These are phyloP conservation scores for Drosophila mayri DNA, from an alignment of 1,140 invertebrate species.

Conservation along the genomic window DNA sequence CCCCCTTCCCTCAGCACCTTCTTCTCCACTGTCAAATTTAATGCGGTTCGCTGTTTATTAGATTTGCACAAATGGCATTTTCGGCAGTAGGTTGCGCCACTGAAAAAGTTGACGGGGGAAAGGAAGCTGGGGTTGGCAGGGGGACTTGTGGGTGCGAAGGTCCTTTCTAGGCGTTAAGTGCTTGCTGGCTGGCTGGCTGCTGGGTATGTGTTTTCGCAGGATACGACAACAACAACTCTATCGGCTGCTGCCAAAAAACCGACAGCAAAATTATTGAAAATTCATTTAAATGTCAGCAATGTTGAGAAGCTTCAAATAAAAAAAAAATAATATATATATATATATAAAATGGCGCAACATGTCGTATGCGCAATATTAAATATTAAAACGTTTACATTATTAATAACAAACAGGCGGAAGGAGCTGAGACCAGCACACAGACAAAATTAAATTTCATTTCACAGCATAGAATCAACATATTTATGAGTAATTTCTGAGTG, in stretches of 20 bases:
- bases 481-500: constrained; percentile 36
- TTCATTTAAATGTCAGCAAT: constrained; percentile 76
- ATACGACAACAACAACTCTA: constrained; percentile 46
- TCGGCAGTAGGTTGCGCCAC: constrained; percentile 43
- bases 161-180: constrained; percentile 67
- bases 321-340: neutral
- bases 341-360: constrained; percentile 62
- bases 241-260: constrained; percentile 36
- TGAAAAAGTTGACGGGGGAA: constrained; percentile 4
- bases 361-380: constrained; percentile 80
- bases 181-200: constrained; percentile 31
- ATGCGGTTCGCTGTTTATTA: constrained; percentile 80
- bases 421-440: constrained; percentile 2
- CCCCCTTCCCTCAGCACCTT: constrained; percentile 22
- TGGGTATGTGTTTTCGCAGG: constrained; percentile 8
- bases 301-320: constrained; percentile 24
- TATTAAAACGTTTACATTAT: constrained; percentile 79
- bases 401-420: constrained; percentile 48
- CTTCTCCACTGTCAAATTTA: constrained; percentile 66
- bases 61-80: constrained; percentile 79
- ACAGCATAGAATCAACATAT: constrained; percentile 38
- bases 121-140: neutral
- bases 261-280: constrained; percentile 73
- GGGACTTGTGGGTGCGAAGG: constrained; percentile 22
- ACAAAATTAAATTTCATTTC: constrained; percentile 32